Base-by-base conservation (phyloP, 2,797 vertebrate genomes). In the Tokudaia tokunoshimensis region DNA sequence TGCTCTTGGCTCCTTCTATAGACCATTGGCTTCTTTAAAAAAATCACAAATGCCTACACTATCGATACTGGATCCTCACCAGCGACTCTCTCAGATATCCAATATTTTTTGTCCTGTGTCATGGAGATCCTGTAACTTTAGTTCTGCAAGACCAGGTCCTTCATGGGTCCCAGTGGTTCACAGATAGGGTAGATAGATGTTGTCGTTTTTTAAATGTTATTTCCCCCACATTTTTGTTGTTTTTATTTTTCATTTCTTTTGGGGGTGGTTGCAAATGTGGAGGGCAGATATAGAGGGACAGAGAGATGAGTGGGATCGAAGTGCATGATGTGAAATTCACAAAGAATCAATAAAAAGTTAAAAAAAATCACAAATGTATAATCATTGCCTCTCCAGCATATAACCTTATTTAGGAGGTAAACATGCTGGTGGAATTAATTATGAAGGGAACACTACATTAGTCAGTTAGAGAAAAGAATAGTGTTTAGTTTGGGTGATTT, bases 1-100 rank as follows among this genome's bases (percentile, higher is more conserved):
- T 6, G 34, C 75, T 92, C 37, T 79, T 92, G 92, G n/a, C 29
- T 92, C 41, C 12, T 94, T 26, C 17, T 92, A 1, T 70, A 93
- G 47, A 59, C 12, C 15, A 50, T 11, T n/a, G 4, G 34, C 79
- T 89, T 52, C 55, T 90, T 84, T 41, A 11, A 81, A 52, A 88
- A 96, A 75, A 13, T 78, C 55, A 82, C n/a, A 81, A 19, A 67
- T 67, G 26, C 72, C 57, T 88, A 67, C 63, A 55, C 91, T 91
- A 80, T 55, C 13, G 94, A 13, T 44, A 24, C 22, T 5, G 17
- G 5, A 26, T 44, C 22, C 37, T 44, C 22, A 44, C 22, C 74
- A 75, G 41, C 0, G 4, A 24, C 19, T 37, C 41, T 75, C 37
- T 44, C 37, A 6, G 22, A 26, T 44, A 44, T 13, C 72, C 19